Evolutionary conservation across 2,888 invertebrate genomes (phyloP).

Genomic region (Brachyopa scutellaris): DNA sequence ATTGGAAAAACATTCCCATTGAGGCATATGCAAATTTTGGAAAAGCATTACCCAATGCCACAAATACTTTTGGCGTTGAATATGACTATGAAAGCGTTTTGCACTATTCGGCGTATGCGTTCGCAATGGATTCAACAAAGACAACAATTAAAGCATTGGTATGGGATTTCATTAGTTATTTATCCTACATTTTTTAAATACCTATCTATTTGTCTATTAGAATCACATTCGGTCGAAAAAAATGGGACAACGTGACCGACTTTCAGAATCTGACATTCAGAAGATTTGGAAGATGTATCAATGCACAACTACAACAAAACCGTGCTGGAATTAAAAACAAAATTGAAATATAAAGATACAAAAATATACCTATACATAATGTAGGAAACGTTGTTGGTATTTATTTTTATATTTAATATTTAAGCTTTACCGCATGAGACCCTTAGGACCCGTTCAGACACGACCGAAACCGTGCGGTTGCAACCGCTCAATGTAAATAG

Average conservation of each 20-base stretch:
- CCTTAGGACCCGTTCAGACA: too few relatives aligned
- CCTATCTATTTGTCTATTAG: conserved; percentile 14
- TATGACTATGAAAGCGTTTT: conserved; percentile 62
- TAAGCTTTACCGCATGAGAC: too few relatives aligned
- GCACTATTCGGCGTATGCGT: conserved; percentile 53
- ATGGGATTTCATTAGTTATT: background rate
- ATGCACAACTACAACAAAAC: conserved; percentile 79
- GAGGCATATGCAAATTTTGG: conserved; percentile 87
- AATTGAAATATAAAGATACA: background rate
- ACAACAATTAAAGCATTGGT: conserved; percentile 49
- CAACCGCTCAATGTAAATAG: too few relatives aligned
- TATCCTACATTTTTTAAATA: too few relatives aligned
- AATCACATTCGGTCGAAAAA: conserved; percentile 75
- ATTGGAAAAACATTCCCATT: conserved; percentile 77
- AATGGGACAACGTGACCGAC: conserved; percentile 87
- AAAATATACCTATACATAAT: too few relatives aligned
- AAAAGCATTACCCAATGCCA: conserved; percentile 83
- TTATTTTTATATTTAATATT: too few relatives aligned
- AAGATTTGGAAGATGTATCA: conserved; percentile 89
- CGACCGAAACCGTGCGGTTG: too few relatives aligned
- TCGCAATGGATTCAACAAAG: conserved; percentile 25
- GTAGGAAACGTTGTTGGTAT: too few relatives aligned
- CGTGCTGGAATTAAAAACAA: background rate
- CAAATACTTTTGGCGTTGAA: conserved; percentile 29
- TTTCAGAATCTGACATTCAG: conserved; percentile 86